These are phyloP conservation scores for Polyodon spathula DNA, from an alignment of 2,113 vertebrate genomes.

Conservation along the genomic window DNA sequence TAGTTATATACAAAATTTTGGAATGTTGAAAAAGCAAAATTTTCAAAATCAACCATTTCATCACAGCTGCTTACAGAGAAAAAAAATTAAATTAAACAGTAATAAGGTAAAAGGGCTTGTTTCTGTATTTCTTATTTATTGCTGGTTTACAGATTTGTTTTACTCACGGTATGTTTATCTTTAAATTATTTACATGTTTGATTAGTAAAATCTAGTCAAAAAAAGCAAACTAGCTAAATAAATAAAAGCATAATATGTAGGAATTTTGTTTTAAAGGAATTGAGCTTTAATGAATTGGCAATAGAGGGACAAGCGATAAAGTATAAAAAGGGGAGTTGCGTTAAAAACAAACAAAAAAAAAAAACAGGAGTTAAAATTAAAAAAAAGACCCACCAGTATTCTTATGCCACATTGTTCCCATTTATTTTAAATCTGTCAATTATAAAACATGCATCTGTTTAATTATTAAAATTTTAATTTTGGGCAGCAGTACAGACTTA, in stretches of 20 bases:
- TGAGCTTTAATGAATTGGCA: slow-evolving; percentile 30
- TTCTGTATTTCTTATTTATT: slow-evolving; percentile 76
- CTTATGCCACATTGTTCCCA: too few species aligned
- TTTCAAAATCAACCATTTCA: slow-evolving; percentile 60
- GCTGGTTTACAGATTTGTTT: slow-evolving; percentile 66
- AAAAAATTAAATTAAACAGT: slow-evolving; percentile 53
- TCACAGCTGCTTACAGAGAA: slow-evolving; percentile 57
- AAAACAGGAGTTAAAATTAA: too few species aligned
- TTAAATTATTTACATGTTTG: slow-evolving; percentile 69
- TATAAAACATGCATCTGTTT: too few species aligned
- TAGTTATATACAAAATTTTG: slow-evolving; percentile 88
- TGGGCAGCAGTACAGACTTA: too few species aligned
- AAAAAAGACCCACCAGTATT: too few species aligned
- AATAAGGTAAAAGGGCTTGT: slow-evolving; percentile 61
- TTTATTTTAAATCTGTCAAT: too few species aligned
- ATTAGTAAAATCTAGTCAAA: slow-evolving; percentile 58
- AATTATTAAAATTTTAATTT: too few species aligned
- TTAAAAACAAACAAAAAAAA: too few species aligned
- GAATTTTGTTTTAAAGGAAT: slow-evolving; percentile 26
- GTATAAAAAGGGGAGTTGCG: slow-evolving; percentile 45
- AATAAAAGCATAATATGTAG: slow-evolving; percentile 66
- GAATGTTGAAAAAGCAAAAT: slow-evolving; percentile 85
- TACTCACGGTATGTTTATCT: slow-evolving; percentile 61
- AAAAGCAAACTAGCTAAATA: slow-evolving; percentile 56
- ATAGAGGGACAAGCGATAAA: slow-evolving; percentile 25